A percentile compares a stretch with the other conserved stretches of the same genome.
These are phyloP conservation scores for Ochropleura plecta DNA, from an alignment of 2,888 invertebrate genomes.

Conservation along the genomic window DNA sequence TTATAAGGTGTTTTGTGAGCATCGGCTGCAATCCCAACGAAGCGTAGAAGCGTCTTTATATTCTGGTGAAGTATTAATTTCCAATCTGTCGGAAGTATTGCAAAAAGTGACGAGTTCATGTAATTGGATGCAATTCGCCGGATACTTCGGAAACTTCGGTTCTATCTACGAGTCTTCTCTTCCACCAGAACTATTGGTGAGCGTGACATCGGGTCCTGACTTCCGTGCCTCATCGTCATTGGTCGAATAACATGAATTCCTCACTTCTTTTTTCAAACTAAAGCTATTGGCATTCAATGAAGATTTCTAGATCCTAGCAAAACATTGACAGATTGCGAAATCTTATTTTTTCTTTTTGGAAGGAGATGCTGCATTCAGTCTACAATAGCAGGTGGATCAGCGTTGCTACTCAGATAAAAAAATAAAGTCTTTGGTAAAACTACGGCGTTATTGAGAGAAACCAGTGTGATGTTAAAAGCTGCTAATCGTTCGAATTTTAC, in stretches of 20 bases:
- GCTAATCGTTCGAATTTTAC: conserved; percentile 61
- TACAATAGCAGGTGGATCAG: neutral
- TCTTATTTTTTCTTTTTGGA: conserved; percentile 23
- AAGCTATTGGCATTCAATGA: neutral
- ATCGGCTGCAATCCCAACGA: neutral
- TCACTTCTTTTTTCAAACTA: conserved; percentile 9
- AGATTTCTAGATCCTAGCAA: neutral
- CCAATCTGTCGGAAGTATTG: conserved; percentile 31
- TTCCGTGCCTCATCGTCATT: neutral
- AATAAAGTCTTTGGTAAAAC: neutral
- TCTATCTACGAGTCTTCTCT: conserved; percentile 14
- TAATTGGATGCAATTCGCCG: conserved; percentile 4
- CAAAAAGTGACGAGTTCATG: conserved; percentile 22
- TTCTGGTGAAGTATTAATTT: conserved; percentile 53
- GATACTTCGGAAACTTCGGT: neutral
- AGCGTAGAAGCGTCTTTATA: neutral
- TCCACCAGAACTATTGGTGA: neutral
- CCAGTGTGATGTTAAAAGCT: neutral
- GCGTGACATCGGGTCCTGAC: conserved; percentile 15
- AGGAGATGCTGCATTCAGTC: neutral
- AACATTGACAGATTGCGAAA: conserved; percentile 41
- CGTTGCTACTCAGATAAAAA: neutral
- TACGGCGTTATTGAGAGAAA: neutral
- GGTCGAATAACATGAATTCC: conserved; percentile 20
- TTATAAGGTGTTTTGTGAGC: neutral